phyloP scores from a whole-genome alignment of 2,113 vertebrate species.

The Bathybates hornii region DNA sequence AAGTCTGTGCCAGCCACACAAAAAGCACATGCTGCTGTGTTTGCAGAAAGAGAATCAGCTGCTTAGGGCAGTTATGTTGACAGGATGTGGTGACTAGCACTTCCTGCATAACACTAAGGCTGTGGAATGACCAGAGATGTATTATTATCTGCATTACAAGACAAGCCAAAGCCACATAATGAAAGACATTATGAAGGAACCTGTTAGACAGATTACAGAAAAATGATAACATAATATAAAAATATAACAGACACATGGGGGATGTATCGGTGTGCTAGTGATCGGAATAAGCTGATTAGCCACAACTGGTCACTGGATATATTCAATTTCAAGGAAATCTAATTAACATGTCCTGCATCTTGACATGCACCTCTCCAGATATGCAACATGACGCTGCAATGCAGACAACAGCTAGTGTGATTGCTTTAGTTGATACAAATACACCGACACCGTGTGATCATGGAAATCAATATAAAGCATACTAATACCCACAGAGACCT shows the following conservation, averaged over 20 bases:
- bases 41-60: not conserved
- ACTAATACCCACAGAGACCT: not conserved
- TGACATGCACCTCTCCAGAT: not conserved
- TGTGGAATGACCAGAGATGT: not conserved
- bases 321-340: not conserved
- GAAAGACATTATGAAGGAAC: not conserved
- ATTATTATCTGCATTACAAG: not conserved
- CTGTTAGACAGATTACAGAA: not conserved
- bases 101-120: conserved; percentile 7
- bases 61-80: not conserved
- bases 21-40: not conserved
- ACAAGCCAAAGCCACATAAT: not conserved
- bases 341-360: not conserved
- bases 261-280: not conserved
- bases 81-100: conserved; percentile 33
- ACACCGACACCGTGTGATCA: not conserved
- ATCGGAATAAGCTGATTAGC: not conserved
- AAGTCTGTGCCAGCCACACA: not conserved
- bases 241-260: not conserved
- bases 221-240: not conserved
- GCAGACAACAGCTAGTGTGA: not conserved
- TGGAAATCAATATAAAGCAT: not conserved
- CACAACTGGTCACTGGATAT: not conserved
- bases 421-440: not conserved
- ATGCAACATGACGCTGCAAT: not conserved